phyloP scores from a whole-genome alignment of 2,113 vertebrate genomes.

The Pogonocichla stellata region DNA sequence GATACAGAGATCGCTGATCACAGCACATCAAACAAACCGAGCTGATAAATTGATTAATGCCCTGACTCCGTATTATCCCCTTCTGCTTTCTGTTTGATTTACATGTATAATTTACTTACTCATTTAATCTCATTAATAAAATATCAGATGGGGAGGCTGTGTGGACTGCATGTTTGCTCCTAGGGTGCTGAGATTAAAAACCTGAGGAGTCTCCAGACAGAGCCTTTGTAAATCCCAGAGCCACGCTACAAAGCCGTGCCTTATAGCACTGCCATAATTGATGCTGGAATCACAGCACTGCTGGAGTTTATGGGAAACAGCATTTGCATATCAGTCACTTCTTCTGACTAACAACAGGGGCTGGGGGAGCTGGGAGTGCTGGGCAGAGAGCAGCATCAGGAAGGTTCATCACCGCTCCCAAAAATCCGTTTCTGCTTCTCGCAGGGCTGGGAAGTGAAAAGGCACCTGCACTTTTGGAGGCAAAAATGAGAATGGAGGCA shows the following conservation, averaged over 20 bases:
- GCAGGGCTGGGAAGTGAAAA: accelerated
- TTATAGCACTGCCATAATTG: background rate
- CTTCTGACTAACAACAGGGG: background rate
- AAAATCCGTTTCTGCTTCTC: background rate
- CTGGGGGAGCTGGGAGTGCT: accelerated
- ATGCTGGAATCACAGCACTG: background rate
- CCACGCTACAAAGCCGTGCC: background rate
- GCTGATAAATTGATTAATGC: background rate
- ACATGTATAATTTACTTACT: constrained; percentile 54
- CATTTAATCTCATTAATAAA: constrained; percentile 59
- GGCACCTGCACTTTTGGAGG: accelerated
- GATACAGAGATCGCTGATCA: background rate
- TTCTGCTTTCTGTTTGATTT: constrained; percentile 52
- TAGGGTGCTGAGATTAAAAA: constrained; percentile 18
- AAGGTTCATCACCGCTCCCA: background rate
- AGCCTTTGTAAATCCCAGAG: background rate
- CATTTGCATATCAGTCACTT: background rate
- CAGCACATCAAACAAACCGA: background rate
- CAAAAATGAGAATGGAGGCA: background rate
- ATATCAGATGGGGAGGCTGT: background rate
- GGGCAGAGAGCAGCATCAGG: background rate
- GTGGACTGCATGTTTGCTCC: constrained; percentile 18
- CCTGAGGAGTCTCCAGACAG: background rate
- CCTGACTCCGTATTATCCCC: background rate
- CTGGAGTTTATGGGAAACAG: background rate